Evolutionary conservation across 2,797 vertebrate genomes (phyloP).

Genomic region (Acipenser transmontanus): DNA sequence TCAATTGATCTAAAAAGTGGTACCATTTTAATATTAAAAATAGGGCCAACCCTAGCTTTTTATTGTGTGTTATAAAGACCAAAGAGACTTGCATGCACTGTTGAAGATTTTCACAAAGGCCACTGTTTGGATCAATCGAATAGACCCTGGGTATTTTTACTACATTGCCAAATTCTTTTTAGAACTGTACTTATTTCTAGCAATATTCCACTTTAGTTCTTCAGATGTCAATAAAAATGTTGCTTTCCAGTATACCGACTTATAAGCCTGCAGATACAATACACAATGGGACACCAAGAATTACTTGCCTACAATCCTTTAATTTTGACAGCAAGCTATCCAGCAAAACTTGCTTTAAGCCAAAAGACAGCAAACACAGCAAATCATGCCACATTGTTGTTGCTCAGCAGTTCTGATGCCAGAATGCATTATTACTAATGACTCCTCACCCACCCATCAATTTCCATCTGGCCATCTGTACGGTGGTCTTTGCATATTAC

Average conservation of each 20-base stretch:
- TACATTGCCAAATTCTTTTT: no score
- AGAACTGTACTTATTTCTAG: no score
- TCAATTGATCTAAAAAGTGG: no score
- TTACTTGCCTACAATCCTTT: slow-evolving; percentile 22
- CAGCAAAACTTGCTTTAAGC: slow-evolving; percentile 21
- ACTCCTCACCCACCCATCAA: slow-evolving; percentile 44
- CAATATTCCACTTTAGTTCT: no score
- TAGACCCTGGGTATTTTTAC: no score
- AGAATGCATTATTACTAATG: slow-evolving; percentile 39
- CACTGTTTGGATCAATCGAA: no score
- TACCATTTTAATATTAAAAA: no score
- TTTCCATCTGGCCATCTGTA: slow-evolving; percentile 42
- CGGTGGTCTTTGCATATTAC: slow-evolving; percentile 32
- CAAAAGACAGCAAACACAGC: slow-evolving; percentile 32
- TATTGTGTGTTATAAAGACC: no score
- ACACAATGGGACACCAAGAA: slow-evolving; percentile 20
- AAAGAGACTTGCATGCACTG: no score
- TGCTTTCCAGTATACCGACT: not conserved
- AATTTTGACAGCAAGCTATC: slow-evolving; percentile 27
- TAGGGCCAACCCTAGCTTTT: no score
- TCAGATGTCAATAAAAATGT: no score
- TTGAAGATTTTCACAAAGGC: no score
- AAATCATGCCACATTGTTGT: slow-evolving; percentile 26
- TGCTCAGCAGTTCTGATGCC: slow-evolving; percentile 35
- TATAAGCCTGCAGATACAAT: slow-evolving; percentile 24